These are phyloP conservation scores for Spilarctia lutea DNA, from an alignment of 2,888 invertebrate species.

Conservation along the genomic window DNA sequence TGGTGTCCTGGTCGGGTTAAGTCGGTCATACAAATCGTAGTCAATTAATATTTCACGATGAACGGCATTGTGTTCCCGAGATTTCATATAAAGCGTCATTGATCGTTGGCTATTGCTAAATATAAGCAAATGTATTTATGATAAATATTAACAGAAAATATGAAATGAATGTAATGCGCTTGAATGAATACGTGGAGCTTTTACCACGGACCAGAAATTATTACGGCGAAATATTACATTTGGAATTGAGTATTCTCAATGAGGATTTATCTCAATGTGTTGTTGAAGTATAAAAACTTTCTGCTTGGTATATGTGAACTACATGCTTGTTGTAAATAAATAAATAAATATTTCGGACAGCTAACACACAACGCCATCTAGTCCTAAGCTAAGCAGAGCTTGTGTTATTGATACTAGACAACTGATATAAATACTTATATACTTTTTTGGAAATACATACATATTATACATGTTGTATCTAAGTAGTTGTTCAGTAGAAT, in stretches of 20 bases:
- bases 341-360: no score
- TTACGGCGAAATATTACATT: background rate
- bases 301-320: background rate
- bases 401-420: no score
- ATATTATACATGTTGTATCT: no score
- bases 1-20: background rate
- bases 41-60: background rate
- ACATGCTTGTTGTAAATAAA: background rate
- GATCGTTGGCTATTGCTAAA: background rate
- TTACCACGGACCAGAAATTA: background rate
- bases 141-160: background rate
- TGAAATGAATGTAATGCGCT: background rate
- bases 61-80: background rate
- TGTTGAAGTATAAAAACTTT: background rate
- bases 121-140: background rate
- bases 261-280: background rate
- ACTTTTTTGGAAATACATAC: no score
- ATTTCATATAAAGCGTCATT: background rate
- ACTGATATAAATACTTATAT: no score
- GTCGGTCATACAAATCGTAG: background rate
- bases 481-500: background rate
- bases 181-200: background rate
- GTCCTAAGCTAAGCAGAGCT: no score
- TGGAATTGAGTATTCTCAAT: background rate
- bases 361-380: no score